Percentiles rank a stretch among this genome's conserved stretches.
Conservation (phyloP, 2,113 vertebrate species). For the Theristicus caerulescens region DNA sequence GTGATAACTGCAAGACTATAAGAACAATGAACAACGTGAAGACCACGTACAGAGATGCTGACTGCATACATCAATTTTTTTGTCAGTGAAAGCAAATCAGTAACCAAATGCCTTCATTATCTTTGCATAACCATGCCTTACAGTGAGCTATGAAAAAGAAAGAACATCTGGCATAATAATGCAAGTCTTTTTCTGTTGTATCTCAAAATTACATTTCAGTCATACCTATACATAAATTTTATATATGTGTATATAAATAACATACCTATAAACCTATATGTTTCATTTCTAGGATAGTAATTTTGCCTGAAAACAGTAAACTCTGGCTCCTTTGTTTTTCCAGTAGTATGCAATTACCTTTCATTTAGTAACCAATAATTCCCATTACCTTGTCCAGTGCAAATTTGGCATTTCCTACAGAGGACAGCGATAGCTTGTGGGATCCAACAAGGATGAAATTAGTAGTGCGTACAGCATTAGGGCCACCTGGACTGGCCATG, state of each 20-base stretch:
- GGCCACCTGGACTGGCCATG: conserved; percentile 89
- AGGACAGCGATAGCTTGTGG: conserved; percentile 83
- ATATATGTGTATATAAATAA: neutral
- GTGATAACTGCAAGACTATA: neutral
- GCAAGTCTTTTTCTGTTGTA: neutral
- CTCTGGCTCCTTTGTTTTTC: neutral
- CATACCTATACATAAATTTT: fast-evolving
- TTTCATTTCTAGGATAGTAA: neutral
- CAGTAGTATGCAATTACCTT: neutral
- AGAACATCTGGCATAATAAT: neutral
- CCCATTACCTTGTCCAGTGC: conserved; percentile 89
- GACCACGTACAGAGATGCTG: neutral
- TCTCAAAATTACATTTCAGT: neutral
- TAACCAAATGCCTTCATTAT: neutral
- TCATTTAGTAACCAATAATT: neutral
- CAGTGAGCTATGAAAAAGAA: neutral
- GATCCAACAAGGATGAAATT: conserved; percentile 89
- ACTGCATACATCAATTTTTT: neutral
- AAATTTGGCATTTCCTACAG: conserved; percentile 86
- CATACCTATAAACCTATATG: neutral
- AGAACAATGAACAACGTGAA: neutral
- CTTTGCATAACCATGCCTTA: neutral
- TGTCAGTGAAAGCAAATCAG: neutral
- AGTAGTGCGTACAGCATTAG: conserved; percentile 88
- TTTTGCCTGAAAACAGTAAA: neutral